Evolutionary conservation across 2,113 vertebrate genomes (phyloP), one percentile per base, ranked within the genome.

Genomic region (Diadophis punctatus): DNA sequence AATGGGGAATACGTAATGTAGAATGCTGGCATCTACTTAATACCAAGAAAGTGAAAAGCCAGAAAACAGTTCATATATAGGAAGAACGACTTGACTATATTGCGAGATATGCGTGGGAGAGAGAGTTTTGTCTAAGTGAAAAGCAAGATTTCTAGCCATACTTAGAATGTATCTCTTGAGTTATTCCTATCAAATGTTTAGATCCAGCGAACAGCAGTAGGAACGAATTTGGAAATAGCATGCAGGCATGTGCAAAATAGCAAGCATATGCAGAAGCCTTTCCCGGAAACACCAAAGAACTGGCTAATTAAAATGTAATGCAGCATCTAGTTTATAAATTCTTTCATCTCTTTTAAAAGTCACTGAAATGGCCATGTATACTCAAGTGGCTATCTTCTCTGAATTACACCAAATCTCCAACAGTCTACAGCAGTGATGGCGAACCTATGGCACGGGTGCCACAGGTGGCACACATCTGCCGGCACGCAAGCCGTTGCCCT

Each of bases 81-180:
- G 34, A 84, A 89, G 88, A 95, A 86, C 88, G 94, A 94, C 43
- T 85, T 93, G 56, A 51, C 85, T 87, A 93, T 94, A 74, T 30
- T 90, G 43, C 9, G 27, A 20, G 30, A 63, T 90, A 48, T n/a
- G 16, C 10, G 92, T 55, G 48, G 0, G n/a, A 51, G 2, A 90
- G 90, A 11, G 58, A 46, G 92, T 89, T 93, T 93, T 94, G 49
- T 91, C 30, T 74, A 90, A 48, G 18, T 88, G 52, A 85, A 93
- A 94, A 95, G 91, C 90, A 58, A 48, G 58, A 14, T 30, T 89
- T 94, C 93, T 93, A 93, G 92, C 6, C 87, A 23, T 27, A 94
- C 49, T 93, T 94, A 93, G 93, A 96, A 92, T 6, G 92, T 8
- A 8, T 5, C n/a, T 91, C 56, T 60, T 87, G 56, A 95, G 92